These are phyloP conservation scores for Glossosoma conforme DNA, from an alignment of 1,140 invertebrate species.

Conservation along the genomic window DNA sequence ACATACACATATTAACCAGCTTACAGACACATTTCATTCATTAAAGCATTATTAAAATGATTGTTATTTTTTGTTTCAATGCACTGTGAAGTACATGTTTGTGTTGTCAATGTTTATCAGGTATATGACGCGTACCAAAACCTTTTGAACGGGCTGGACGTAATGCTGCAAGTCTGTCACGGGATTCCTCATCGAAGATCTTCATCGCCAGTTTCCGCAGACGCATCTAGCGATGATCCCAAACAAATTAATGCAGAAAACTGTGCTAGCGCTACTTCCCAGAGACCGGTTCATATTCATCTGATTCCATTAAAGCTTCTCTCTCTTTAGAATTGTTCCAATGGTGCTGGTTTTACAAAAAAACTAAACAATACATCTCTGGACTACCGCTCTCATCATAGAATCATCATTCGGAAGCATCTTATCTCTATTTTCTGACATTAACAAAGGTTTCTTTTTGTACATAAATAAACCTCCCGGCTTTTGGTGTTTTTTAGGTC, in stretches of 20 bases:
- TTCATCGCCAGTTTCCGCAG: constrained; percentile 32
- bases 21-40: too few relatives aligned
- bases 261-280: constrained; percentile 14
- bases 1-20: too few relatives aligned
- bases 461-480: not conserved
- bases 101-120: too few relatives aligned
- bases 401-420: not conserved
- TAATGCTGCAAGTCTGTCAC: constrained; percentile 66
- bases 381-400: not conserved
- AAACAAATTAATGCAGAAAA: constrained; percentile 29
- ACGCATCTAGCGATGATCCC: constrained; percentile 36
- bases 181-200: constrained; percentile 41
- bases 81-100: too few relatives aligned
- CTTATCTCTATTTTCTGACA: not conserved
- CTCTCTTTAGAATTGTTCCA: constrained; percentile 6
- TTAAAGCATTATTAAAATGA: too few relatives aligned
- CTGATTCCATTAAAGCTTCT: constrained; percentile 15
- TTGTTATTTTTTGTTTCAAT: too few relatives aligned
- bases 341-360: constrained; percentile 14
- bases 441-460: not conserved
- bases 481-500: not conserved
- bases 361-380: too few relatives aligned
- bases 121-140: constrained; percentile 68
- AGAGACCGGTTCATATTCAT: constrained; percentile 26
- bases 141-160: constrained; percentile 62